Conservation (phyloP, 2,797 vertebrate genomes). For the Myotis planiceps region DNA sequence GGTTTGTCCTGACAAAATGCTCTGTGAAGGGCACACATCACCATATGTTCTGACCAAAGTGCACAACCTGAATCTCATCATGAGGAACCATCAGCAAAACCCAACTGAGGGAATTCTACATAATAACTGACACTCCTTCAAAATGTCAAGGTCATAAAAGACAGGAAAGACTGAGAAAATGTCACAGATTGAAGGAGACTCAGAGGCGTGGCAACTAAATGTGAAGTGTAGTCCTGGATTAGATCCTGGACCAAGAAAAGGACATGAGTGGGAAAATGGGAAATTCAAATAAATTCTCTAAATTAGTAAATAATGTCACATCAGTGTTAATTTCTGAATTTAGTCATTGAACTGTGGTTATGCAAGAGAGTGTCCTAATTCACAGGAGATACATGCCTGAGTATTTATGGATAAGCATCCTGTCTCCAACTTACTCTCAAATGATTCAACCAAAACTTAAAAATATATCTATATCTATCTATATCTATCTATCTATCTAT, state of each 20-base stretch:
- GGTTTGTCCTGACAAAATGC: not conserved
- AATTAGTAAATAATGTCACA: not conserved
- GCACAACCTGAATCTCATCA: not conserved
- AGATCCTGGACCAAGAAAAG: not conserved
- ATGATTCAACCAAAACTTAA: not conserved
- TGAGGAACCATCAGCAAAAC: fast-evolving
- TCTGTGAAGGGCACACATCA: not conserved
- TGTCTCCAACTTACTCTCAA: not conserved
- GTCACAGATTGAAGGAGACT: not conserved
- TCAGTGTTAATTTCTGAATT: not conserved
- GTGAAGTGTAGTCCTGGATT: not conserved
- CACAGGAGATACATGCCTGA: not conserved
- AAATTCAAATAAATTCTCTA: not conserved
- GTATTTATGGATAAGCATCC: not conserved
- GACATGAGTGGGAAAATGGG: not conserved
- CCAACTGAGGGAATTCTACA: not conserved
- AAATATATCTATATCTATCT: not conserved
- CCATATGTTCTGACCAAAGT: not conserved
- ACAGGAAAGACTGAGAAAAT: not conserved
- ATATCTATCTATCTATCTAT: not conserved
- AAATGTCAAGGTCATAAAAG: not conserved
- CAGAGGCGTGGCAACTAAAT: not conserved
- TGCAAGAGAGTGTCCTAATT: not conserved
- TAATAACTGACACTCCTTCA: not conserved
- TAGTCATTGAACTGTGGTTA: not conserved